A percentile compares a stretch with the other conserved stretches of the same genome.
These are phyloP conservation scores for Xylota sylvarum DNA, from an alignment of 2,888 invertebrate species.

Conservation along the genomic window DNA sequence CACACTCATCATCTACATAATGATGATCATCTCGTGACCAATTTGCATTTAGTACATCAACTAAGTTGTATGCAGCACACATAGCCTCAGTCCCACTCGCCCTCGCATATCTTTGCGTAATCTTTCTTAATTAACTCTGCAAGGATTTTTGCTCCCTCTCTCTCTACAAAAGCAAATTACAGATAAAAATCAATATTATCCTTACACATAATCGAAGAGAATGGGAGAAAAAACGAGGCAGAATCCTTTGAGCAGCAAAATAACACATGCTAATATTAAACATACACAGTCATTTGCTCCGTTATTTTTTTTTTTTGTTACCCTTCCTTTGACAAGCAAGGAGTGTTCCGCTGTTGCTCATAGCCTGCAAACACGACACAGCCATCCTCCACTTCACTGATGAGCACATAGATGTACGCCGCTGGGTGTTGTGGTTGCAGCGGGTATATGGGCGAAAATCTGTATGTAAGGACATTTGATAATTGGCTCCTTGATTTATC, in stretches of 20 bases:
- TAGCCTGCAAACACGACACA: constrained; percentile 32
- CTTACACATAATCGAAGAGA: constrained; percentile 31
- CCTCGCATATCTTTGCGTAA: constrained; percentile 45
- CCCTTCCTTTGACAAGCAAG: constrained; percentile 50
- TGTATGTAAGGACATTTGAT: constrained; percentile 68
- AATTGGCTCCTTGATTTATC: constrained; percentile 73
- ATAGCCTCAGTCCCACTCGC: constrained; percentile 8
- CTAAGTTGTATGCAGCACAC: constrained; percentile 22
- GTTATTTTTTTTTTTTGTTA: constrained; percentile 1
- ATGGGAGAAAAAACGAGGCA: background rate
- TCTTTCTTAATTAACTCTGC: constrained; percentile 70
- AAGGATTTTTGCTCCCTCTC: constrained; percentile 58
- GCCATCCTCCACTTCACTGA: background rate
- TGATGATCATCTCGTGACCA: constrained; percentile 65
- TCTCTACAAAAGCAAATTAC: constrained; percentile 45
- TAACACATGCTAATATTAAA: constrained; percentile 66
- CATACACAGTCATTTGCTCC: constrained; percentile 42
- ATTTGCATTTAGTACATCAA: constrained; percentile 59
- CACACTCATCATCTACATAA: constrained; percentile 55
- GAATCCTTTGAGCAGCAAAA: constrained; percentile 51
- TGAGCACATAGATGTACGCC: constrained; percentile 17
- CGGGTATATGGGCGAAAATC: constrained; percentile 43
- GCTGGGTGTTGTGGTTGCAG: constrained; percentile 1
- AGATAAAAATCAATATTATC: constrained; percentile 70
- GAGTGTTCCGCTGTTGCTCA: constrained; percentile 39